A percentile compares a stretch with the other conserved stretches of the same genome.
phyloP scores from a whole-genome alignment of 2,888 invertebrate genomes.

The Sarcophaga caerulescens region DNA sequence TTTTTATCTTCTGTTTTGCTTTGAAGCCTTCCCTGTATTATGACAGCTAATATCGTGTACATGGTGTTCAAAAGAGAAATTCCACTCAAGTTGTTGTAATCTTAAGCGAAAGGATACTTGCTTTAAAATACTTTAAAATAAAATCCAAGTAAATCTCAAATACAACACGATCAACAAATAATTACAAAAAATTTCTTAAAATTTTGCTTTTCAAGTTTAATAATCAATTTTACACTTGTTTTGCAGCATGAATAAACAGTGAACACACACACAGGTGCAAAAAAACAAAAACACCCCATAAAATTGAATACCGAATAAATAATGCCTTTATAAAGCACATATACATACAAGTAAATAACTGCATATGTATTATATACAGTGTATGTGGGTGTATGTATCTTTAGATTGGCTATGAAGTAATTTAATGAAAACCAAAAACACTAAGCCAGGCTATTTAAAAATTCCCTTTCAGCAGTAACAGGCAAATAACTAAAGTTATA shows the following conservation, averaged over 20 bases:
- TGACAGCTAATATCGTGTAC: too few species aligned
- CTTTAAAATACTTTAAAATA: too few species aligned
- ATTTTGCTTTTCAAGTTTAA: conserved; percentile 17
- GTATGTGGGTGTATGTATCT: neutral
- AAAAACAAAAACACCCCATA: neutral
- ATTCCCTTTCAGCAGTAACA: conserved; percentile 56
- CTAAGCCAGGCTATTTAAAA: conserved; percentile 64
- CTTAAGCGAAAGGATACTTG: too few species aligned
- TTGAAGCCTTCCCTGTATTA: too few species aligned
- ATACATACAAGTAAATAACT: neutral
- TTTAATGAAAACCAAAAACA: conserved; percentile 63
- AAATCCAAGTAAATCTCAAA: too few species aligned
- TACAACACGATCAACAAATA: neutral
- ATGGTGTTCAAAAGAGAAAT: too few species aligned
- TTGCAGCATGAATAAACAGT: neutral
- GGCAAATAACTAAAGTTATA: conserved; percentile 50
- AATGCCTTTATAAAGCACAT: neutral
- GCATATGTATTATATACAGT: neutral
- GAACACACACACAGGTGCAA: conserved; percentile 1
- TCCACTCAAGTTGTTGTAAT: too few species aligned
- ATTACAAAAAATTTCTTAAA: neutral
- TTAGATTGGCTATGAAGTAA: conserved; percentile 34
- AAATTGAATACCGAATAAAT: neutral
- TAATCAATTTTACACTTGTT: conserved; percentile 44
- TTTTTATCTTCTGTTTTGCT: too few species aligned